Evolutionary conservation across 2,888 invertebrate genomes (phyloP).

Genomic region (Phanerotoma sp.): DNA sequence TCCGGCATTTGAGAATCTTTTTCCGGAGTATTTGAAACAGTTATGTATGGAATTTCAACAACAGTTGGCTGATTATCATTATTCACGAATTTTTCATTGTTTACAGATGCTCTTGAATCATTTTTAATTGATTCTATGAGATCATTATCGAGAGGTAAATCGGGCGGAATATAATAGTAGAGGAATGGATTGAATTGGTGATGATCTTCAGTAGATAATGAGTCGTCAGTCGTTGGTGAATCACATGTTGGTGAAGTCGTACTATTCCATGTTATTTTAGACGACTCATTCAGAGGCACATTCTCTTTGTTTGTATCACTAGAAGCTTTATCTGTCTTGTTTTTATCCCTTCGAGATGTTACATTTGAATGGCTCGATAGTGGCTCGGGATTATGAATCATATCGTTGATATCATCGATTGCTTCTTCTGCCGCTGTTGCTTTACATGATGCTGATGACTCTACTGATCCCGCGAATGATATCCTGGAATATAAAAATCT

Average conservation of each 20-base stretch:
- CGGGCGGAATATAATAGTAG: slow-evolving; percentile 62
- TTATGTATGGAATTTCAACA: too few species aligned
- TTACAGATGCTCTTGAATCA: background rate
- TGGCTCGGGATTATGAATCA: too few species aligned
- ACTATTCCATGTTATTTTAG: slow-evolving; percentile 17
- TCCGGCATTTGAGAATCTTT: too few species aligned
- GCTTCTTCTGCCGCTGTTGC: slow-evolving; percentile 15
- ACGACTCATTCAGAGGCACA: slow-evolving; percentile 20
- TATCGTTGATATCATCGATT: slow-evolving; percentile 6
- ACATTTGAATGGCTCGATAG: too few species aligned
- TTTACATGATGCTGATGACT: slow-evolving; percentile 25
- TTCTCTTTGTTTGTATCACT: slow-evolving; percentile 26
- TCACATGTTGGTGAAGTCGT: slow-evolving; percentile 16
- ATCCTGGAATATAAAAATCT: slow-evolving; percentile 18
- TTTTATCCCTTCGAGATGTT: slow-evolving; percentile 26
- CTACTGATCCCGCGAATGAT: slow-evolving; percentile 29
- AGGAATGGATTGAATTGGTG: slow-evolving; percentile 61
- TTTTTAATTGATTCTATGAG: slow-evolving; percentile 43
- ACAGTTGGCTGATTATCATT: too few species aligned
- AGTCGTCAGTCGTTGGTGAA: slow-evolving; percentile 20
- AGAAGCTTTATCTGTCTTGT: background rate
- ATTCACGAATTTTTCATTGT: too few species aligned
- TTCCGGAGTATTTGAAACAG: too few species aligned
- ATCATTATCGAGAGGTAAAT: slow-evolving; percentile 58
- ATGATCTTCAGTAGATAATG: slow-evolving; percentile 42